Evolutionary conservation across 2,113 vertebrate genomes (phyloP).

Genomic region (Acanthisitta chloris): DNA sequence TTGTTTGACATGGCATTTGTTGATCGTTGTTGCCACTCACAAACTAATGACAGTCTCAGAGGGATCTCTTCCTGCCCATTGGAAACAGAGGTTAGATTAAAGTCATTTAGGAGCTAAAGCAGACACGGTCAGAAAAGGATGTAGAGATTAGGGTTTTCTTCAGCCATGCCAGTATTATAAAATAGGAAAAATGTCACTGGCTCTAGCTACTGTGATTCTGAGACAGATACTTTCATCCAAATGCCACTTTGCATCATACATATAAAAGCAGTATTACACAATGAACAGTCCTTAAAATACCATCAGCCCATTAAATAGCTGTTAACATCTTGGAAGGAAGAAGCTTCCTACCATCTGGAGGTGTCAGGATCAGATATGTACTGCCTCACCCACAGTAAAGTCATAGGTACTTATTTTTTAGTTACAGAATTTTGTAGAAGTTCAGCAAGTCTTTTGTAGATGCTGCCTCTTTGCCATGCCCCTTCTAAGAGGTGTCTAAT

Average conservation of each 20-base stretch:
- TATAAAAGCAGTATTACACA: not conserved
- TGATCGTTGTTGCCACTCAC: not conserved
- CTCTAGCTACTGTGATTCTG: not conserved
- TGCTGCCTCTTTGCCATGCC: not conserved
- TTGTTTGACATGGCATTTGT: not conserved
- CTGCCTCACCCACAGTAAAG: not conserved
- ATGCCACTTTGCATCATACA: not conserved
- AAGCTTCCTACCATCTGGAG: not conserved
- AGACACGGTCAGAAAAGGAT: not conserved
- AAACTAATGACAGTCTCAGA: not conserved
- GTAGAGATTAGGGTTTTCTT: not conserved
- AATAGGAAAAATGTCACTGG: not conserved
- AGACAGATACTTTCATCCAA: not conserved
- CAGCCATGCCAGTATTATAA: not conserved
- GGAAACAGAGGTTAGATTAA: not conserved
- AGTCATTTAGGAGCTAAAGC: not conserved
- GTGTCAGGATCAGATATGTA: not conserved
- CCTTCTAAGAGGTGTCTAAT: not conserved
- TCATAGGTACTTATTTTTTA: not conserved
- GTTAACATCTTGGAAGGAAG: not conserved
- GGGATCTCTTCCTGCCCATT: not conserved
- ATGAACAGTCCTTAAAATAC: not conserved
- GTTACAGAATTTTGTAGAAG: not conserved
- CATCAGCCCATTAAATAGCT: not conserved
- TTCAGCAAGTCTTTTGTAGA: not conserved